A percentile compares a stretch with the other conserved stretches of the same genome.
These are phyloP conservation scores for Latheticus oryzae DNA, from an alignment of 2,888 invertebrate species.

Conservation along the genomic window DNA sequence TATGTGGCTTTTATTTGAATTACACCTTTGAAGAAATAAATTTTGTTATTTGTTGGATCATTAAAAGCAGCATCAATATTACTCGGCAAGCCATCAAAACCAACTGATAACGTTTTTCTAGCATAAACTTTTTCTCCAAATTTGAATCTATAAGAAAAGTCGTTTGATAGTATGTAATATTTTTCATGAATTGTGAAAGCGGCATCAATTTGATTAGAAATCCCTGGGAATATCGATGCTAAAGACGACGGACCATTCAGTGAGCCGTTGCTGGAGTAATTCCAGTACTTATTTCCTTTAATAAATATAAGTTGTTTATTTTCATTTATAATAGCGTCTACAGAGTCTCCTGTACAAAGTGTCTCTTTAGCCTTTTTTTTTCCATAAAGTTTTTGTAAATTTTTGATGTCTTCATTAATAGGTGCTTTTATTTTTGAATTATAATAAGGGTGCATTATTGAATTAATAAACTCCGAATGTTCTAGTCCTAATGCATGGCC, in stretches of 20 bases:
- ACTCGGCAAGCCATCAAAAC: slow-evolving; percentile 24
- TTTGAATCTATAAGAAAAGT: slow-evolving; percentile 13
- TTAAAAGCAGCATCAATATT: slow-evolving; percentile 40
- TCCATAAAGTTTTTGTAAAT: slow-evolving; percentile 18
- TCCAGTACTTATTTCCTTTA: slow-evolving; percentile 25
- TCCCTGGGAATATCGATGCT: not conserved
- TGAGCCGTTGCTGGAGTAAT: not conserved
- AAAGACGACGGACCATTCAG: slow-evolving; percentile 12
- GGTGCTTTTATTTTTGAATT: slow-evolving; percentile 4
- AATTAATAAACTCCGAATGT: not conserved
- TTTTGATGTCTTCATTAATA: slow-evolving; percentile 5
- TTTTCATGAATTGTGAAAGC: slow-evolving; percentile 7
- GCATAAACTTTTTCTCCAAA: not conserved
- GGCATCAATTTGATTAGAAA: slow-evolving; percentile 14
- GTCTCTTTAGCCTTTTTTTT: too few species aligned
- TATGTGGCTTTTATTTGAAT: slow-evolving; percentile 7
- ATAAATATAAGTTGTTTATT: slow-evolving; percentile 12
- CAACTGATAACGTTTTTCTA: slow-evolving; percentile 14
- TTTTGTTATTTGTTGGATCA: slow-evolving; percentile 13
- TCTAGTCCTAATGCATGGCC: slow-evolving; percentile 47
- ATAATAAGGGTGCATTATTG: slow-evolving; percentile 22
- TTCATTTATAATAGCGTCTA: too few species aligned
- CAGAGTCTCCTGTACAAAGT: slow-evolving; percentile 1
- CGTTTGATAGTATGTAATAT: slow-evolving; percentile 36
- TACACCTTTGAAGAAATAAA: slow-evolving; percentile 43